Evolutionary conservation across 2,113 vertebrate genomes (phyloP), one percentile per base, ranked within the genome.

Genomic region (Carassius auratus): DNA sequence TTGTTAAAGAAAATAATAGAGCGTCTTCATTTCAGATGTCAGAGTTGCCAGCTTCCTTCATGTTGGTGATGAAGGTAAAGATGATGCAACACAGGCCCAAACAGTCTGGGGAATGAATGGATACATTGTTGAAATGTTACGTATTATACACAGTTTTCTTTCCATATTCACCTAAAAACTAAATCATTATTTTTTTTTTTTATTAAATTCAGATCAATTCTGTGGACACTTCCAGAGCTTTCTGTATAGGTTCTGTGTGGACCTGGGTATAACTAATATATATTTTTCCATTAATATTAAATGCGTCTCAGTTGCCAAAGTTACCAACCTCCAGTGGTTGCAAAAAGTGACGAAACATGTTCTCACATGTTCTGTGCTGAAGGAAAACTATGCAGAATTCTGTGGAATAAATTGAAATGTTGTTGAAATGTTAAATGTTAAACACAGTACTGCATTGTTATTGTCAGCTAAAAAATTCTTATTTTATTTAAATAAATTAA

Each of bases 61-160:
- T 71, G 68, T 71, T 71, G 33, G 19, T 42, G 68, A 71, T 42
- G 36, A 42, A 71, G 68, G 68, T 42, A 71, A 71, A 71, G 19
- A 17, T 71, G 68, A 71, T 42, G 36, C 9, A n/a, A 12, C 36
- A 42, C 19, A 38, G 1, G 8, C 68, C 8, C 66, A 38, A 7
- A 69, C 66, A 71, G 38, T 69, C 1, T 38, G 30, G 8, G 3
- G 8, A 36, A 69, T 9, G 3, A 19, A 69, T 36, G 33, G 66
- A 69, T 36, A 9, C 7, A 4, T 33, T 36, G 30, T 36, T 68
- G 7, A 36, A 68, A 68, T 68, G 3, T 1, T 68, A 68, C 3
- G 33, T 68, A 48, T 48, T 48, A 48, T 30, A 30, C 10, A 12
- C 45, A 48, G 45, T 2, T 3, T 21, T 30, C 50, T 52, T 14